These are phyloP conservation scores for Melipona bicolor DNA, from an alignment of 2,888 invertebrate genomes.

Conservation along the genomic window DNA sequence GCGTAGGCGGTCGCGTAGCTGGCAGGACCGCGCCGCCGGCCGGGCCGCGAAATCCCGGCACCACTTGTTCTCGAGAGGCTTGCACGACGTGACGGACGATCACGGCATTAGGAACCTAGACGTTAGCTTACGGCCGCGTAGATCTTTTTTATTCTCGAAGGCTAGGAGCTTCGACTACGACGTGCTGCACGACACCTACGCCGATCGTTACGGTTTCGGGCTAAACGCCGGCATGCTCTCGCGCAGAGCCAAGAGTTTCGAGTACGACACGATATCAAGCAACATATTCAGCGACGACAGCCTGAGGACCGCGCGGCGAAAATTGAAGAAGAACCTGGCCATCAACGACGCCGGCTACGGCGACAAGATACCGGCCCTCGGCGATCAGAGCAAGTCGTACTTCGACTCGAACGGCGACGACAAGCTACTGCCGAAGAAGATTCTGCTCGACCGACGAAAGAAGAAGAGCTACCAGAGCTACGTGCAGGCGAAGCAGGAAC, in stretches of 20 bases:
- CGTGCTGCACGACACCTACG: slow-evolving; percentile 70
- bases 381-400: slow-evolving; percentile 82
- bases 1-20: slow-evolving; percentile 71
- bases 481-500: slow-evolving; percentile 55
- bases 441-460: slow-evolving; percentile 47
- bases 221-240: slow-evolving; percentile 57
- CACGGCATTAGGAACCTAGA: slow-evolving; percentile 66
- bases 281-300: slow-evolving; percentile 84
- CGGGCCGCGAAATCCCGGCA: slow-evolving; percentile 55
- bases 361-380: slow-evolving; percentile 80
- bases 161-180: slow-evolving; percentile 81
- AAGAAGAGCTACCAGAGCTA: slow-evolving; percentile 64
- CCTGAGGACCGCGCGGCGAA: slow-evolving; percentile 80
- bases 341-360: slow-evolving; percentile 81
- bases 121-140: slow-evolving; percentile 69
- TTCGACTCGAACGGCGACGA: slow-evolving; percentile 81
- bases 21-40: slow-evolving; percentile 71
- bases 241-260: slow-evolving; percentile 80
- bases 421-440: slow-evolving; percentile 61
- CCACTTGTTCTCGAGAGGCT: slow-evolving; percentile 47
- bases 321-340: slow-evolving; percentile 80
- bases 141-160: slow-evolving; percentile 75
- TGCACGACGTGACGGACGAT: slow-evolving; percentile 58
- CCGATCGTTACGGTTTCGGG: slow-evolving; percentile 64
- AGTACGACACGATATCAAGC: slow-evolving; percentile 80